Evolutionary conservation across 2,113 vertebrate genomes (phyloP).

Genomic region (Scomber japonicus): DNA sequence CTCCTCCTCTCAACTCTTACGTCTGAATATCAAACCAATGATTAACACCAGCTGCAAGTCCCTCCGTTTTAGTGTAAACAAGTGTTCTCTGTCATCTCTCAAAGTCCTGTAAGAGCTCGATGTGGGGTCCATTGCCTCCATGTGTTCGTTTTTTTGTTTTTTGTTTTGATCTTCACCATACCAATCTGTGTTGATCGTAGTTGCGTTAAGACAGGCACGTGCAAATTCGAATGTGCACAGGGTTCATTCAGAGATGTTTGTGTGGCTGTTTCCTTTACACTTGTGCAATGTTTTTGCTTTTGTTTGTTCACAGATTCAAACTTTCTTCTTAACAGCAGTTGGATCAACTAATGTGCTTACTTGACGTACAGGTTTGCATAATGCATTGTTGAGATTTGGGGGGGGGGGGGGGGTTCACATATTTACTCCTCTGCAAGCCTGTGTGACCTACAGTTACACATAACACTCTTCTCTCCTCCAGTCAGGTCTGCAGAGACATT

Average conservation of each 20-base stretch:
- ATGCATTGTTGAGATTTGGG: too few relatives aligned
- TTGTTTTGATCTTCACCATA: background rate
- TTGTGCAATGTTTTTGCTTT: too few relatives aligned
- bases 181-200: constrained; percentile 1
- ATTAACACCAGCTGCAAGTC: constrained; percentile 75
- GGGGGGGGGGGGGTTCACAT: too few relatives aligned
- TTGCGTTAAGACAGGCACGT: background rate
- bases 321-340: too few relatives aligned
- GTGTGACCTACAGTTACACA: too few relatives aligned
- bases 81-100: constrained; percentile 46
- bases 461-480: background rate
- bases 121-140: constrained; percentile 65
- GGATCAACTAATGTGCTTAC: too few relatives aligned
- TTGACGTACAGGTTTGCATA: too few relatives aligned
- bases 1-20: constrained; percentile 53
- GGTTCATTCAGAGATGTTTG: background rate
- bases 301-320: too few relatives aligned
- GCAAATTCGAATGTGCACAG: too few relatives aligned
- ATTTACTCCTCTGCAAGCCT: too few relatives aligned
- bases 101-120: constrained; percentile 40
- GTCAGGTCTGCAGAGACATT: too few relatives aligned
- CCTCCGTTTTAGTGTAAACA: constrained; percentile 69
- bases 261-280: background rate
- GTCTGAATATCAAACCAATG: constrained; percentile 75
- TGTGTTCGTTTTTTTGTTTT: constrained; percentile 26